phyloP scores from a whole-genome alignment of 2,113 vertebrate genomes.

The Grammomys surdaster region DNA sequence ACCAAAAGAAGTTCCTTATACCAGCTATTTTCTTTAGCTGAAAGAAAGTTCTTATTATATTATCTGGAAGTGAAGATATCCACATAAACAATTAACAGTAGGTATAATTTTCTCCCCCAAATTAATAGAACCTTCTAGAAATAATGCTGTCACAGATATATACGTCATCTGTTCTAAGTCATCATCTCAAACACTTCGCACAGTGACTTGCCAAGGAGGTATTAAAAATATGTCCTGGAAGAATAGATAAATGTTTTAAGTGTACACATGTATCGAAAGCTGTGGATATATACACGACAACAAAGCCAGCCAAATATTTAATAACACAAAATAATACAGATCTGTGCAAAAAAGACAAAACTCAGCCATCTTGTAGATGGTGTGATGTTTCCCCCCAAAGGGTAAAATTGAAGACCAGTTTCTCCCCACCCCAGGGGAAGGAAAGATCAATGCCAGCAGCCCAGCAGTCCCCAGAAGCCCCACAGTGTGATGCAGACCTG shows the following conservation, averaged over 20 bases:
- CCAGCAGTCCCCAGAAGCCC: constrained; percentile 63
- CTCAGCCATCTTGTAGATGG: constrained; percentile 36
- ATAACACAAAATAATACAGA: constrained; percentile 53
- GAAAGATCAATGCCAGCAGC: constrained; percentile 69
- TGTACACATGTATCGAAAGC: background rate
- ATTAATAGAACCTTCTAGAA: background rate
- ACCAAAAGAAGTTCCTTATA: constrained; percentile 20
- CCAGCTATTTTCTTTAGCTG: background rate
- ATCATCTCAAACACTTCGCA: background rate
- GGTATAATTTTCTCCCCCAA: background rate
- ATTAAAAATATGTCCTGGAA: background rate
- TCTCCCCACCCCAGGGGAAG: background rate
- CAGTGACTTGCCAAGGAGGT: background rate
- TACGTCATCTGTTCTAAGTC: background rate
- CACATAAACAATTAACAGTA: background rate
- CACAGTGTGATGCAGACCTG: constrained; percentile 53
- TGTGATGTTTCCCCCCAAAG: constrained; percentile 47
- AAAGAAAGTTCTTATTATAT: constrained; percentile 52
- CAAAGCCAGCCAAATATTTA: background rate
- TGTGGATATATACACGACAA: background rate
- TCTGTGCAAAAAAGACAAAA: constrained; percentile 50
- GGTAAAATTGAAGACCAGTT: constrained; percentile 54
- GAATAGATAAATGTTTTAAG: constrained; percentile 29
- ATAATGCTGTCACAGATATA: background rate
- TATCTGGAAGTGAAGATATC: constrained; percentile 44